Evolutionary conservation across 2,888 invertebrate genomes (phyloP).

Genomic region (Eupeodes luniger): DNA sequence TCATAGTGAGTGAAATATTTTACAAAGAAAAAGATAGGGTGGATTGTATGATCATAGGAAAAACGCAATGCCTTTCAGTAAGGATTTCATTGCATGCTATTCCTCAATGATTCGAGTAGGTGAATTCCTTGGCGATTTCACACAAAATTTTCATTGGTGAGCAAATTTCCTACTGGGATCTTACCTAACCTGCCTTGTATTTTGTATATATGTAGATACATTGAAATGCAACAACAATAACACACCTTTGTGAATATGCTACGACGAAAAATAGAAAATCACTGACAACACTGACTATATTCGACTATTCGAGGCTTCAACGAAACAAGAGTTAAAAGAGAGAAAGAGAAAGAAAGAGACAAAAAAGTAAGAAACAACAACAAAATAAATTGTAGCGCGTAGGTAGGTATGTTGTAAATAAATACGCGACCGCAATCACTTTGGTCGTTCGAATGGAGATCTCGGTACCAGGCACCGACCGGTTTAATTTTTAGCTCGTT

Average conservation of each 20-base stretch:
- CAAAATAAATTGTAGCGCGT: conserved; percentile 72
- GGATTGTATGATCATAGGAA: no score
- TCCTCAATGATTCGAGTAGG: no score
- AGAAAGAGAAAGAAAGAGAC: conserved; percentile 28
- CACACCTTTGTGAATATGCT: conserved; percentile 36
- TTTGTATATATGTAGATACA: not conserved
- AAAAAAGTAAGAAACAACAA: conserved; percentile 38
- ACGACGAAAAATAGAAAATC: conserved; percentile 46
- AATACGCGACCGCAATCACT: conserved; percentile 76
- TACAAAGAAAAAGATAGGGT: no score
- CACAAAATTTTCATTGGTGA: no score
- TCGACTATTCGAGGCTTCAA: not conserved
- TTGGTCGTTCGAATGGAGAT: conserved; percentile 76
- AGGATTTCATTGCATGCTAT: no score
- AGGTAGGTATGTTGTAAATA: conserved; percentile 75
- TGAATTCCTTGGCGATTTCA: no score
- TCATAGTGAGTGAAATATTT: no score
- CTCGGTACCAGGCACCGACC: conserved; percentile 78
- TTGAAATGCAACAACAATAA: conserved; percentile 18
- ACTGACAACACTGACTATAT: not conserved
- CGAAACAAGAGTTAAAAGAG: conserved; percentile 4
- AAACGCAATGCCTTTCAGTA: no score
- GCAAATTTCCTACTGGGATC: no score
- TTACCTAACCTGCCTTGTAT: conserved; percentile 44
- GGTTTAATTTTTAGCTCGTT: conserved; percentile 78